phyloP scores from a whole-genome alignment of 2,797 vertebrate genomes.

The Sebastes taczanowskii region DNA sequence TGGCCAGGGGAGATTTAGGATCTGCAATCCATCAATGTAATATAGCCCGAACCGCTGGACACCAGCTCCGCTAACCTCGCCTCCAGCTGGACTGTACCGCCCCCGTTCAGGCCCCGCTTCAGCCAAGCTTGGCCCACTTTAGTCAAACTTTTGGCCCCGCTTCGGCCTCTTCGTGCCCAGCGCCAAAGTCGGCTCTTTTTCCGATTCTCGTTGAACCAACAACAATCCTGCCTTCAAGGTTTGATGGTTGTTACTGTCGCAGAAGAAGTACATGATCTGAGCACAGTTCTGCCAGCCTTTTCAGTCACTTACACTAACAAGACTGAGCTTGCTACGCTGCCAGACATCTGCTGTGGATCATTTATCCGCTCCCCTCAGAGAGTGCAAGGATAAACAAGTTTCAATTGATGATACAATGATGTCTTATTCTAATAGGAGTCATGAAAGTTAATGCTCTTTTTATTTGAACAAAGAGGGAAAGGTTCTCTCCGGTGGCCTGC shows the following conservation, averaged over 20 bases:
- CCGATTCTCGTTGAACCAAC: constrained; percentile 37
- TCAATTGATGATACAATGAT: constrained; percentile 33
- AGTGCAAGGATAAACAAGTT: constrained; percentile 28
- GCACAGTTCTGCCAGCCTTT: constrained; percentile 14
- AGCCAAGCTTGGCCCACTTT: constrained; percentile 61
- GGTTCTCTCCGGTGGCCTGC: constrained; percentile 12
- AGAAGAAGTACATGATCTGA: constrained; percentile 5
- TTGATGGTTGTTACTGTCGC: not conserved
- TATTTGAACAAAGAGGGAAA: constrained; percentile 21
- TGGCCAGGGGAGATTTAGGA: constrained; percentile 80
- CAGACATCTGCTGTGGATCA: constrained; percentile 50
- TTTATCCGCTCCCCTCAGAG: constrained; percentile 38
- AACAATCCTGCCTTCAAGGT: constrained; percentile 16
- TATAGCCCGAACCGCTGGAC: constrained; percentile 68
- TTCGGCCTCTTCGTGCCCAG: constrained; percentile 10
- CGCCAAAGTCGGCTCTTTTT: constrained; percentile 31
- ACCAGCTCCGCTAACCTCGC: constrained; percentile 61
- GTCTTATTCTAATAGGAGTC: constrained; percentile 45
- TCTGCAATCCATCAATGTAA: constrained; percentile 80
- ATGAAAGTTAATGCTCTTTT: constrained; percentile 29
- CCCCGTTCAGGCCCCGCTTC: constrained; percentile 31
- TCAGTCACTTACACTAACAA: constrained; percentile 36
- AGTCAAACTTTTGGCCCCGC: constrained; percentile 38
- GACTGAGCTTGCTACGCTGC: constrained; percentile 26
- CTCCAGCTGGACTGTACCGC: constrained; percentile 59